These are phyloP conservation scores for Epiblema foenella DNA, from an alignment of 2,888 invertebrate species.

Conservation along the genomic window DNA sequence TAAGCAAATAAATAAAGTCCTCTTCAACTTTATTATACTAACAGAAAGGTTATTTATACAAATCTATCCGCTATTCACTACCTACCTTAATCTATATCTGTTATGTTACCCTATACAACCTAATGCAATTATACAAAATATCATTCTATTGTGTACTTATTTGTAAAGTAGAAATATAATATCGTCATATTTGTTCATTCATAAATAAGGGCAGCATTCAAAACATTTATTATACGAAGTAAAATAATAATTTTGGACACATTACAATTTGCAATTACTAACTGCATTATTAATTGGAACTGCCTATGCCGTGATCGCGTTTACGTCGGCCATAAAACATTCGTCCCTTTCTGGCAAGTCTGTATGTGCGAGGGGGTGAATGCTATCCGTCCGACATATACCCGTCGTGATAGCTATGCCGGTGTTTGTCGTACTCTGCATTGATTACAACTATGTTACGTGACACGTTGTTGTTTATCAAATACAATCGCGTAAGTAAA, in stretches of 20 bases:
- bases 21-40: slow-evolving; percentile 67
- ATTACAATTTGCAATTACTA: slow-evolving; percentile 28
- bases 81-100: slow-evolving; percentile 64
- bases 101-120: slow-evolving; percentile 79
- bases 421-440: not conserved
- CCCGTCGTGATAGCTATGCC: not conserved
- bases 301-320: too few relatives aligned
- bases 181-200: slow-evolving; percentile 76
- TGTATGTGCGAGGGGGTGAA: too few relatives aligned
- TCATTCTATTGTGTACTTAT: slow-evolving; percentile 76
- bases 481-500: slow-evolving; percentile 39
- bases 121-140: slow-evolving; percentile 83
- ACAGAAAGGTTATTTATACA: slow-evolving; percentile 75
- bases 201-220: slow-evolving; percentile 56
- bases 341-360: too few relatives aligned
- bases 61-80: slow-evolving; percentile 62
- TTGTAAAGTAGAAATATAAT: slow-evolving; percentile 70
- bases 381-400: too few relatives aligned
- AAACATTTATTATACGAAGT: slow-evolving; percentile 14
- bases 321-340: slow-evolving; percentile 42
- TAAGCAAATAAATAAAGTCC: slow-evolving; percentile 77
- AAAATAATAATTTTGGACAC: slow-evolving; percentile 7
- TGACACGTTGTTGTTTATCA: not conserved
- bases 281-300: slow-evolving; percentile 41
- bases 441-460: not conserved